Conservation (phyloP, 2,797 vertebrate species). For the Enteromius mattozi region DNA sequence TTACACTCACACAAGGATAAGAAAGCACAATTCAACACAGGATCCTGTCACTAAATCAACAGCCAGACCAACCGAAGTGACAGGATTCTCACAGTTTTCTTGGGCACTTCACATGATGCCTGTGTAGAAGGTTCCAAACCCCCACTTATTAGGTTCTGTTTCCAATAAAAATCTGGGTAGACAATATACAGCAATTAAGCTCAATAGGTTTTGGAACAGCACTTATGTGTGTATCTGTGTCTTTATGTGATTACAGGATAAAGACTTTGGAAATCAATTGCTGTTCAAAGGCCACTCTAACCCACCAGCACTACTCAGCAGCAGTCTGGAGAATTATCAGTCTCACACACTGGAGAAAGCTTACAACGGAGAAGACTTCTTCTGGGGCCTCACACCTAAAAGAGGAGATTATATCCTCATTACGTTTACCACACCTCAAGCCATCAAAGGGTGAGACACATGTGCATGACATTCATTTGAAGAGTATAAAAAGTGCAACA, state of each 20-base stretch:
- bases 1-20: neutral
- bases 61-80: neutral
- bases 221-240: conserved; percentile 4
- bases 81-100: neutral
- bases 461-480: neutral
- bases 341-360: conserved; percentile 75
- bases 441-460: conserved; percentile 73
- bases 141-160: neutral
- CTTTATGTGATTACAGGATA: conserved; percentile 53
- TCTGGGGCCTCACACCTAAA: conserved; percentile 80
- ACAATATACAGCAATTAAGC: neutral
- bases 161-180: neutral
- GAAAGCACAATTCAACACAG: neutral
- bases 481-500: neutral
- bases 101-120: neutral
- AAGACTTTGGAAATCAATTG: conserved; percentile 78
- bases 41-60: neutral
- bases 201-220: neutral
- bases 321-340: conserved; percentile 76
- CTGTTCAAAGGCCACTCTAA: conserved; percentile 77
- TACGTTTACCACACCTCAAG: conserved; percentile 73
- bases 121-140: neutral
- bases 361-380: conserved; percentile 77
- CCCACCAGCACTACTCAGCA: conserved; percentile 77
- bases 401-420: conserved; percentile 80